Evolutionary conservation across 2,888 invertebrate genomes (phyloP).

Genomic region (Yponomeuta plumbellus): DNA sequence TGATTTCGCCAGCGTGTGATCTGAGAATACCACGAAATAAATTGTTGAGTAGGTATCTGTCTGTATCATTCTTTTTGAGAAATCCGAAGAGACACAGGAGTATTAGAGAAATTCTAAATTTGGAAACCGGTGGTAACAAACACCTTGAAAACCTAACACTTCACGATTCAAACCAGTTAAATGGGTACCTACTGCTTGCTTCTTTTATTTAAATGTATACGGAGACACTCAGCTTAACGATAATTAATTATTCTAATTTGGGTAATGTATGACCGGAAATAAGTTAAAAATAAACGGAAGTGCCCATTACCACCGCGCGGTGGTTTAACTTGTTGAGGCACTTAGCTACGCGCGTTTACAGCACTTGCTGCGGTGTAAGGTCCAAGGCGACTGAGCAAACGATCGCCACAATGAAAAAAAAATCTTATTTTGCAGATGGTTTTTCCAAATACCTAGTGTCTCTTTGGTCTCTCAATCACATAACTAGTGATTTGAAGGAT

Average conservation of each 20-base stretch:
- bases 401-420: background rate
- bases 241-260: slow-evolving; percentile 33
- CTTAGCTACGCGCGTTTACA: background rate
- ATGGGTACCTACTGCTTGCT: background rate
- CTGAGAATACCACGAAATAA: too few relatives aligned
- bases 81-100: too few relatives aligned
- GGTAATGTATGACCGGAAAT: slow-evolving; percentile 43
- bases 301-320: slow-evolving; percentile 11
- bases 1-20: background rate
- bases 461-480: too few relatives aligned
- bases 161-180: background rate
- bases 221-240: slow-evolving; percentile 6
- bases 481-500: too few relatives aligned
- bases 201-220: slow-evolving; percentile 5
- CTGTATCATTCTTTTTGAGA: too few relatives aligned
- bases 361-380: background rate
- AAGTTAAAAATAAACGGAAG: slow-evolving; percentile 47
- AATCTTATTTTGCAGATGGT: too few relatives aligned
- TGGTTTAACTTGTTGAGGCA: slow-evolving; percentile 4
- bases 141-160: background rate
- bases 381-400: background rate
- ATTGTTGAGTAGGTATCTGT: too few relatives aligned
- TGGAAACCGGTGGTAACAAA: background rate
- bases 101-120: too few relatives aligned
- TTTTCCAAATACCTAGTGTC: too few relatives aligned